Conservation (phyloP, 1,140 invertebrate genomes). For the Trigoniulus corallinus region DNA sequence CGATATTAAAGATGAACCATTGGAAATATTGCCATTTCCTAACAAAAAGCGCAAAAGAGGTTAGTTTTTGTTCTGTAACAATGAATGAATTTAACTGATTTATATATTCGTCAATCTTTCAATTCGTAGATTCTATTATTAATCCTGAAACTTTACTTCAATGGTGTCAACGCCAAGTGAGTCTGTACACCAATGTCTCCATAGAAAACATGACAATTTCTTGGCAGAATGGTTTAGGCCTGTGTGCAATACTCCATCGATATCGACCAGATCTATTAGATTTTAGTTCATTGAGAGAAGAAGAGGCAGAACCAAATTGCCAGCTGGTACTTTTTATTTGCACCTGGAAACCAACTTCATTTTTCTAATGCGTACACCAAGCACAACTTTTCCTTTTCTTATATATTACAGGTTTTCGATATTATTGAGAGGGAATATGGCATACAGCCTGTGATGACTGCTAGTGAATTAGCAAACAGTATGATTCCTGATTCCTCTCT, state of each 20-base stretch:
- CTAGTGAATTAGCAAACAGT: slow-evolving; percentile 54
- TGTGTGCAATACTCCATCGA: slow-evolving; percentile 66
- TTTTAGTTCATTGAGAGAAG: slow-evolving; percentile 41
- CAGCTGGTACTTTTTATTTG: slow-evolving; percentile 31
- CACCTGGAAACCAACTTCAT: background rate
- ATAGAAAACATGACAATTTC: slow-evolving; percentile 49
- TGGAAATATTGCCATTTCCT: slow-evolving; percentile 19
- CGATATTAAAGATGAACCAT: slow-evolving; percentile 20
- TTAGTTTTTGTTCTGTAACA: background rate
- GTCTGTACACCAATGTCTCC: slow-evolving; percentile 41
- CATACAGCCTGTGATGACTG: slow-evolving; percentile 61
- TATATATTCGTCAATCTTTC: too few relatives aligned
- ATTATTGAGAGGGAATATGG: slow-evolving; percentile 57
- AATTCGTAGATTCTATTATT: slow-evolving; percentile 41
- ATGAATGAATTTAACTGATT: too few relatives aligned
- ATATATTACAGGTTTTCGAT: slow-evolving; percentile 42
- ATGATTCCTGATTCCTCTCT: slow-evolving; percentile 51
- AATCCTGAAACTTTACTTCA: slow-evolving; percentile 52
- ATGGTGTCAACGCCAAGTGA: slow-evolving; percentile 59
- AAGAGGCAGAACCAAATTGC: slow-evolving; percentile 49
- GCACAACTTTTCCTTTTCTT: background rate
- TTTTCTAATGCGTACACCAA: background rate
- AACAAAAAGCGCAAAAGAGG: slow-evolving; percentile 12
- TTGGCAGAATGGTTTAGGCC: slow-evolving; percentile 55
- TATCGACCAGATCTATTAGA: slow-evolving; percentile 79